Base-by-base conservation (phyloP, 2,888 invertebrate species). In the Cataglyphis albicans region DNA sequence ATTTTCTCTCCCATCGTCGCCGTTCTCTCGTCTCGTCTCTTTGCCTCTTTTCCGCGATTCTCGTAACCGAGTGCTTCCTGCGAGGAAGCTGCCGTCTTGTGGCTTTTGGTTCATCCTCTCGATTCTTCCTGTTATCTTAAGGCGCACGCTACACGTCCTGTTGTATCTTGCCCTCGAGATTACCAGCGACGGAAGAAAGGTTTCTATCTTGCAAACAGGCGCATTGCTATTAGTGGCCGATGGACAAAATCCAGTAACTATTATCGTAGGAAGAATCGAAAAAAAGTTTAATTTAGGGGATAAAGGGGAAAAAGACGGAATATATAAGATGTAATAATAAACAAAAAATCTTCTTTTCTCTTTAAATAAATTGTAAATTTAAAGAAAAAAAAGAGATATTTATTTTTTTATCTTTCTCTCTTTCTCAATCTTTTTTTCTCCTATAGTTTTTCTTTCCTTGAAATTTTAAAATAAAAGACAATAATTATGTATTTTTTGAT, bases 61-160 rank as follows among this genome's bases (percentile, higher is more conserved):
- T 91, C 91, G 89, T 91, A 91, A 91, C 87, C 91, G 89, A 90
- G 87, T 90, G 87, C 89, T 92, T 92, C 91, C 91, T 88, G 88
- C 84, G 89, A 86, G 90, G 87, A 91, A 92, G 91, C 89, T 59
- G 59, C 72, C 18, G 25, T 59, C 59, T 57, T 80, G 12, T 32
- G 78, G 78, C 44, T 80, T 59, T 25, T 32, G 72, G 70, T 57
- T 72, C 44, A 59, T 72, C 32, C 59, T 59, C 59, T 44, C 78
- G 59, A 70, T 25, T 21, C 59, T 80, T 70, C 78, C 78, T 80
- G 78, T 80, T 80, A 80, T 80, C 78, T 80, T 70, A 80, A 70
- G 44, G 41, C 59, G 41, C 72, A 65, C 67, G 78, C 59, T 80
- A 72, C 72, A 80, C 44, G 72, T 80, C 25, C 59, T 80, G 25